phyloP scores from a whole-genome alignment of 2,113 vertebrate species.

The Uria aalge region DNA sequence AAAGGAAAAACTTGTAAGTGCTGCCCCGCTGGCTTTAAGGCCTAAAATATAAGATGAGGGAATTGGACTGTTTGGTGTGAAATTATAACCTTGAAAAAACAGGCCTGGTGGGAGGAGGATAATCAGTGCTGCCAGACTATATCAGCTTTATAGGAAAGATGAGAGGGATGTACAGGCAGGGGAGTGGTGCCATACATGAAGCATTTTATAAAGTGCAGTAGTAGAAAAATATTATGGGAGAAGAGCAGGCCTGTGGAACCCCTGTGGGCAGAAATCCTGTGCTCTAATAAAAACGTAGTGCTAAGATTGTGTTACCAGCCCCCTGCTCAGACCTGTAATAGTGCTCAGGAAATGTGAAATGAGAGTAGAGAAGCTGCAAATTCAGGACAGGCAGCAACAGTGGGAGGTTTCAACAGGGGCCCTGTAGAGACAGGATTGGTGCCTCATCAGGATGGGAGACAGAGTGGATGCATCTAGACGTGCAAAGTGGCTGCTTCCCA shows the following conservation, averaged over 20 bases:
- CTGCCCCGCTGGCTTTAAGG: not conserved
- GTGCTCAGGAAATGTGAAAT: constrained; percentile 16
- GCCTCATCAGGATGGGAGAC: not conserved
- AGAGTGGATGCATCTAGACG: not conserved
- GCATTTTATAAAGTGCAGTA: not conserved
- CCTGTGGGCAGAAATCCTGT: not conserved
- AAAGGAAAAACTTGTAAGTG: not conserved
- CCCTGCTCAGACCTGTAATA: not conserved
- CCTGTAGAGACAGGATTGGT: not conserved
- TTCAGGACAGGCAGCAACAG: not conserved
- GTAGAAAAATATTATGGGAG: not conserved
- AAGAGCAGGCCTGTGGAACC: not conserved
- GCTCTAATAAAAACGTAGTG: not conserved
- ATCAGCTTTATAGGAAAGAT: not conserved
- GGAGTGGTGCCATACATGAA: not conserved
- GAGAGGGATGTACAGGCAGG: not conserved
- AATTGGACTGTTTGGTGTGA: not conserved
- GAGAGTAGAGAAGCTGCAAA: constrained; percentile 7
- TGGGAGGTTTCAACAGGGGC: not conserved
- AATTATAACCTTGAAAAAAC: not conserved
- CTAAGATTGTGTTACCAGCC: not conserved
- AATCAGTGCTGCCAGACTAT: not conserved
- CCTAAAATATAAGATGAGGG: not conserved
- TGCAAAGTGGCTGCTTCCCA: not conserved
- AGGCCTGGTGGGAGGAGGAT: not conserved